phyloP scores from a whole-genome alignment of 2,888 invertebrate species.

The Catocala sponsa region DNA sequence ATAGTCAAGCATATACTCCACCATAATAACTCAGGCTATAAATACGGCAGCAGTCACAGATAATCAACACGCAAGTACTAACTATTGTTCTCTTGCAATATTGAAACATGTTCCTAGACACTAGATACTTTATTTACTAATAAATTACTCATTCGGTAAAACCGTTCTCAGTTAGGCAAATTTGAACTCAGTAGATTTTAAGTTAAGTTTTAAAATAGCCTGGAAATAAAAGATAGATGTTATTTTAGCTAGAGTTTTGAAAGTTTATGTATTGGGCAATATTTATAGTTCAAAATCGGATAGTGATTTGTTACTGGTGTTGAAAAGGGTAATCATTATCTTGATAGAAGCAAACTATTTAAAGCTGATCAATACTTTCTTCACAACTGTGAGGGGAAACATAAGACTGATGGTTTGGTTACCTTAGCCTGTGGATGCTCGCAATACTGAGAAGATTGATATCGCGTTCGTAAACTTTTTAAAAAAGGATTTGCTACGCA shows the following conservation, averaged over 20 bases:
- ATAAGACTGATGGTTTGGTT: too few species aligned
- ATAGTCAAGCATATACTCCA: conserved; percentile 1
- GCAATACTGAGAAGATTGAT: too few species aligned
- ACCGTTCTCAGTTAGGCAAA: not conserved
- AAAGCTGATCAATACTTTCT: too few species aligned
- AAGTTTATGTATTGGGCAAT: not conserved
- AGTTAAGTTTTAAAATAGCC: not conserved
- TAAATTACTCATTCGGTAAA: conserved; percentile 14
- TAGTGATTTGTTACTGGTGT: not conserved
- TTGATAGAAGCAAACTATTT: too few species aligned
- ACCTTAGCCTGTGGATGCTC: too few species aligned
- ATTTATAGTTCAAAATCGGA: not conserved
- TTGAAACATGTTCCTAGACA: conserved; percentile 19
- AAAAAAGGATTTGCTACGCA: too few species aligned
- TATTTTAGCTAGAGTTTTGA: not conserved
- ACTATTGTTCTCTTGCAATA: conserved; percentile 26
- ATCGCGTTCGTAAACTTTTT: too few species aligned
- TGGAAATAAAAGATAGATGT: not conserved
- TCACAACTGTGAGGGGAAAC: too few species aligned
- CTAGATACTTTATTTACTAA: conserved; percentile 25
- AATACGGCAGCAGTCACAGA: conserved; percentile 8
- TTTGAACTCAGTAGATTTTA: not conserved
- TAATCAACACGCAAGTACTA: conserved; percentile 22
- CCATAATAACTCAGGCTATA: not conserved
- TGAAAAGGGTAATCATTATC: too few species aligned